phyloP scores from a whole-genome alignment of 2,113 vertebrate species.

The Elachura formosa region DNA sequence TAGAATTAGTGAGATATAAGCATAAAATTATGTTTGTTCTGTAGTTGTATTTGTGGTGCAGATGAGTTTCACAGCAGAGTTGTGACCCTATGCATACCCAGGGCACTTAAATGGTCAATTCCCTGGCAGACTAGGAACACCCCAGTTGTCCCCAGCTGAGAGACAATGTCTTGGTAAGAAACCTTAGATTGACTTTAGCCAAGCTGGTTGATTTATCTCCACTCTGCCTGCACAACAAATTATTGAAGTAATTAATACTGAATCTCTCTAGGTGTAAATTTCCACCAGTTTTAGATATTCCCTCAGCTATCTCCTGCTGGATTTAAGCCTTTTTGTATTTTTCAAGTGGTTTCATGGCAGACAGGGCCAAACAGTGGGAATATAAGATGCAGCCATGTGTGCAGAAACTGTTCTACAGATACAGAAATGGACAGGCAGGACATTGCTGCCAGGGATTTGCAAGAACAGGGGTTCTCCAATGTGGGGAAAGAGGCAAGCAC shows the following conservation, averaged over 20 bases:
- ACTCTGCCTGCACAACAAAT: neutral
- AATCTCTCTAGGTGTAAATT: neutral
- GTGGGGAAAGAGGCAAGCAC: neutral
- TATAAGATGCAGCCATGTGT: neutral
- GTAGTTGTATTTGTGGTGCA: neutral
- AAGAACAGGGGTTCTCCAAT: neutral
- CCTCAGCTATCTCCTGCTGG: neutral
- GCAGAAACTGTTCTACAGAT: neutral
- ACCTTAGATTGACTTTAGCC: neutral
- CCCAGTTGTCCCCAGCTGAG: neutral
- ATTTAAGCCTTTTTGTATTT: neutral
- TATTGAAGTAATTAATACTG: neutral
- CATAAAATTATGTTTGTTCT: neutral
- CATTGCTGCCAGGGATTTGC: neutral
- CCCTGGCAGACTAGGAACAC: neutral
- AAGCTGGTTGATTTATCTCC: neutral
- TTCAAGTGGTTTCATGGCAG: neutral
- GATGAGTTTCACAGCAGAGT: neutral
- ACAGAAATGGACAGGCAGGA: neutral
- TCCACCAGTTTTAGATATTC: neutral
- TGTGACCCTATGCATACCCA: neutral
- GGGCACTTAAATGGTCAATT: neutral
- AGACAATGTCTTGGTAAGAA: neutral
- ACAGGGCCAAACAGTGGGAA: neutral
- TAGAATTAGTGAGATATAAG: neutral